A percentile compares a stretch with the other conserved stretches of the same genome.
These are phyloP conservation scores for Mythimna pallens DNA, from an alignment of 2,888 invertebrate species.

Conservation along the genomic window DNA sequence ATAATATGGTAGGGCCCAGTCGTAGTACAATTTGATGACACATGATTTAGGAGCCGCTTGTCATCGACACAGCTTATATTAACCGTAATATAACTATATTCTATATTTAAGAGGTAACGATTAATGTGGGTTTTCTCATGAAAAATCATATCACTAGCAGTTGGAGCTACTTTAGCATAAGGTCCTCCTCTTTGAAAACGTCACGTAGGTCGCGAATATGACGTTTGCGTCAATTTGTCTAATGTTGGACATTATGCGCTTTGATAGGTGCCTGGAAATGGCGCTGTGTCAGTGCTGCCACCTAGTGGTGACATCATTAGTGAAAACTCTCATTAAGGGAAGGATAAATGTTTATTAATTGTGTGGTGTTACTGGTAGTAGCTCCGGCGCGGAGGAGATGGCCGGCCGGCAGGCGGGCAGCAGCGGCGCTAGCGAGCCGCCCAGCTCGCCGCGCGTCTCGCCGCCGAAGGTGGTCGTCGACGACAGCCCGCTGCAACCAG, in stretches of 20 bases:
- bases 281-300: too few relatives aligned
- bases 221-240: too few relatives aligned
- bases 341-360: constrained; percentile 32
- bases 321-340: constrained; percentile 7
- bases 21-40: background rate
- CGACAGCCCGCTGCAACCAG: constrained; percentile 97
- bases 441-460: constrained; percentile 91
- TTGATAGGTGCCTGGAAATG: too few relatives aligned
- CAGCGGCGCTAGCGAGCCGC: constrained; percentile 88
- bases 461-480: constrained; percentile 98
- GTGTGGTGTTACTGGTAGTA: constrained; percentile 59
- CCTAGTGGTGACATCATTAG: too few relatives aligned
- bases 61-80: background rate
- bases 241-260: too few relatives aligned
- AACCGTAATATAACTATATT: too few relatives aligned
- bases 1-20: background rate
- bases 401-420: constrained; percentile 86
- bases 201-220: too few relatives aligned
- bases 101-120: too few relatives aligned
- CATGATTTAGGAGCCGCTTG: constrained; percentile 4
- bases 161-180: too few relatives aligned
- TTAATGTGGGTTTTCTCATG: too few relatives aligned
- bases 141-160: too few relatives aligned
- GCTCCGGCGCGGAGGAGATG: constrained; percentile 89
- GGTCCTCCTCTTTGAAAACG: too few relatives aligned